A percentile compares a stretch with the other conserved stretches of the same genome.
Conservation (phyloP, 2,797 vertebrate species). For the Macrochelys suwanniensis region DNA sequence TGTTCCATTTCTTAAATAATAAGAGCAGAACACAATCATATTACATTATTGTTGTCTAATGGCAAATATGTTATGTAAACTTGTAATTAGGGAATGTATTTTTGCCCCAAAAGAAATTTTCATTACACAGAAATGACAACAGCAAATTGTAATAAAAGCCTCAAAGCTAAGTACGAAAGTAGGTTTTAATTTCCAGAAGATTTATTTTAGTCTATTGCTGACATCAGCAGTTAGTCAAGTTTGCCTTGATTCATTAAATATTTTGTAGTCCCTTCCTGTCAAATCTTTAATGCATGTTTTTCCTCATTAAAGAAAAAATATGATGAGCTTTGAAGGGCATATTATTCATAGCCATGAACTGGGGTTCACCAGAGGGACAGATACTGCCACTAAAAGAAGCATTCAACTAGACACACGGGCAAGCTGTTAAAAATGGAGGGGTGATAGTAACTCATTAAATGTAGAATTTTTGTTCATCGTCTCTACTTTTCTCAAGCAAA, state of each 20-base stretch:
- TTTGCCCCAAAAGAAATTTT: constrained; percentile 44
- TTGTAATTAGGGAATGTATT: constrained; percentile 17
- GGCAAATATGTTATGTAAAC: constrained; percentile 36
- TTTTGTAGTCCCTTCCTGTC: background rate
- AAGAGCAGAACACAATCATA: constrained; percentile 4
- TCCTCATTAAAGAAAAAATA: constrained; percentile 13
- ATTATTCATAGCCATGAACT: constrained; percentile 8
- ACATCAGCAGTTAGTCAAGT: constrained; percentile 14
- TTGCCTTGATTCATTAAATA: constrained; percentile 33
- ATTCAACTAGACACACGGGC: background rate
- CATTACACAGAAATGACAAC: background rate
- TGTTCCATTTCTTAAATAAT: constrained; percentile 9
- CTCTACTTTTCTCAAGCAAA: background rate
- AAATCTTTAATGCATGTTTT: constrained; percentile 40
- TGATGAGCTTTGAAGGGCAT: constrained; percentile 37
- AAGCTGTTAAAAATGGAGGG: background rate
- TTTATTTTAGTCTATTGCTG: constrained; percentile 46
- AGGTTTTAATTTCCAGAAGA: constrained; percentile 18
- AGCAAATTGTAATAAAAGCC: constrained; percentile 6
- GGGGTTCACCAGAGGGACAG: background rate
- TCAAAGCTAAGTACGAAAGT: constrained; percentile 44
- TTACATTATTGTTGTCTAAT: constrained; percentile 25
- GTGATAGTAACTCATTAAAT: background rate
- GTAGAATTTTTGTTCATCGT: constrained; percentile 6
- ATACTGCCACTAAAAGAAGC: background rate